These are phyloP conservation scores for Brienomyrus brachyistius DNA, from an alignment of 2,113 vertebrate species.

Conservation along the genomic window DNA sequence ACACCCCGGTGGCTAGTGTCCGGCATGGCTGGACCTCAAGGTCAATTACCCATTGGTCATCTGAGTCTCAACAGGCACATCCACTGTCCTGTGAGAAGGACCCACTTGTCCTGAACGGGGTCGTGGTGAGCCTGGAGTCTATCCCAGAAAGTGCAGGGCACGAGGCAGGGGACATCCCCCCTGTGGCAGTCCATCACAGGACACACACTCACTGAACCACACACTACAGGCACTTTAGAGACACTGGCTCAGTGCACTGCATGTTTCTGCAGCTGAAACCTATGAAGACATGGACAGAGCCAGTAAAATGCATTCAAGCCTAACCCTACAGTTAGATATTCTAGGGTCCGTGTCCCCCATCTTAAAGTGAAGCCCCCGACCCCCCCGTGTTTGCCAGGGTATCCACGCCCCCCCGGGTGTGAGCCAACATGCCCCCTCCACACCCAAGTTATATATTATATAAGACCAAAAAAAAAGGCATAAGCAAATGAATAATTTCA, in stretches of 20 bases:
- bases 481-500: neutral
- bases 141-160: neutral
- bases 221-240: neutral
- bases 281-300: too few species aligned
- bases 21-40: neutral
- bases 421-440: neutral
- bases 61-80: neutral
- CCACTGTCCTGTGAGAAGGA: neutral
- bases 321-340: neutral
- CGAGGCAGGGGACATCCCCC: neutral
- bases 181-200: neutral
- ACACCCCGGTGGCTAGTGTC: neutral
- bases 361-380: too few species aligned
- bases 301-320: neutral
- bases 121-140: neutral
- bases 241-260: too few species aligned
- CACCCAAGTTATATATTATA: neutral
- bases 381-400: too few species aligned
- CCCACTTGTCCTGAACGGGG: neutral
- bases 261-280: too few species aligned
- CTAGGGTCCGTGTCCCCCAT: neutral
- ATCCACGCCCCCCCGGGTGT: too few species aligned
- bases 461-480: neutral
- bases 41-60: neutral
- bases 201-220: neutral